Evolutionary conservation across 2,113 vertebrate species (phyloP), one percentile per base, ranked within the genome.

Genomic region (Thomomys bottae): DNA sequence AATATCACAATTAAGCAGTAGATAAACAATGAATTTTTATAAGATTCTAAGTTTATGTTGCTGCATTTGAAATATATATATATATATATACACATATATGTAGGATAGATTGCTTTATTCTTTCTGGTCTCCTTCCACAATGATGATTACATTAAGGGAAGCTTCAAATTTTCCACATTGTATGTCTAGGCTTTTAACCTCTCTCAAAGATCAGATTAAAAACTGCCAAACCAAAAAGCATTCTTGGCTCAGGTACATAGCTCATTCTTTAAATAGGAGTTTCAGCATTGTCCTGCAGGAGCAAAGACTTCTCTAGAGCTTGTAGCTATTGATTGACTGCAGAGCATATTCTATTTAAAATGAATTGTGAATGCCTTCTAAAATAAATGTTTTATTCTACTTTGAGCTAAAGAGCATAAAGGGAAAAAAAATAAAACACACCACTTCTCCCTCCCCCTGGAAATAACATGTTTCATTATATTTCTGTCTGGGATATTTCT

Each of bases 111-210:
- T 70, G 21, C 54, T 91, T 83, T 89, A 82, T 86, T 91, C 79
- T 72, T 80, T 57, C 49, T 77, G 24, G 61, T 82, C 40, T 68
- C 67, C 71, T 84, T 94, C 76, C 49, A 59, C 75, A 89, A 68
- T 67, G 89, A 89, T 76, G 90, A 88, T 66, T 82, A 61, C 83
- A 90, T 92, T 92, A 88, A 45, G 36, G 49, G 68, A 94, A 42
- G 72, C 92, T 88, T 88, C 91, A 88, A 75, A 92, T 40, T 81
- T 81, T 88, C 92, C 86, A 93, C 88, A 83, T 73, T 73, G 90
- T 84, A 6, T 90, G 93, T 90, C 86, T 82, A 72, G 83, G 96
- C 95, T 96, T 94, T 95, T 95, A 95, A 96, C 95, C 94, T 95
- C 86, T 87, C 76, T 71, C 83, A 67, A 84, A 94, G 94, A 96